Conservation (phyloP, 2,797 vertebrate species). For the Telmatherina bonti region DNA sequence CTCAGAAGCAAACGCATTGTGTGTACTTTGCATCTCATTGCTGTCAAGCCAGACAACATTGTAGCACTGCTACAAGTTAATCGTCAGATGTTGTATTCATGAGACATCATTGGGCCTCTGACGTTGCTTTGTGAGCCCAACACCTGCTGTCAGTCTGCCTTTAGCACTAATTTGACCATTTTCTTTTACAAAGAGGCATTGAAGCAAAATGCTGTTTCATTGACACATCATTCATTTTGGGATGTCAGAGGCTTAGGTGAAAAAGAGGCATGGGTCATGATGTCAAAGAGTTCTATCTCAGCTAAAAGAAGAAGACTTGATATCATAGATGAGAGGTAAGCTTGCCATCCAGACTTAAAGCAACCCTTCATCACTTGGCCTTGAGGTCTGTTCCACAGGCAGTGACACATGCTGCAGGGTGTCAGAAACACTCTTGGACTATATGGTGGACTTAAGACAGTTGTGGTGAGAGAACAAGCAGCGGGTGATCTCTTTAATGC, state of each 20-base stretch:
- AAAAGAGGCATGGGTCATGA: slow-evolving; percentile 49
- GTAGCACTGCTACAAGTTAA: background rate
- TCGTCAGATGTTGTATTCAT: slow-evolving; percentile 33
- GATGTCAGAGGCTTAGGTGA: slow-evolving; percentile 43
- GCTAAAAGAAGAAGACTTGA: slow-evolving; percentile 31
- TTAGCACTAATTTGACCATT: background rate
- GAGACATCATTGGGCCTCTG: slow-evolving; percentile 16
- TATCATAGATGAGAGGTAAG: slow-evolving; percentile 30
- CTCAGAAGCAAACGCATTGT: background rate
- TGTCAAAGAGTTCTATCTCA: slow-evolving; percentile 40
- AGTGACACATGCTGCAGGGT: slow-evolving; percentile 30
- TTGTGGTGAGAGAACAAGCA: slow-evolving; percentile 37
- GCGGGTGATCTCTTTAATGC: slow-evolving; percentile 23
- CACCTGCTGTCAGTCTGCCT: slow-evolving; percentile 27
- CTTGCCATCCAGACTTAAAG: slow-evolving; percentile 50
- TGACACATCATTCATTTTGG: slow-evolving; percentile 43
- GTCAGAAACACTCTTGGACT: slow-evolving; percentile 56
- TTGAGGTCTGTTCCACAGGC: slow-evolving; percentile 49
- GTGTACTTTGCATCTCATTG: background rate
- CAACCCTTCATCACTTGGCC: slow-evolving; percentile 58
- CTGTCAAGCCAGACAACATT: background rate
- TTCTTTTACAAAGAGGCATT: slow-evolving; percentile 21
- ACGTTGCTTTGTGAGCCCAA: slow-evolving; percentile 14
- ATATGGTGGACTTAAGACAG: slow-evolving; percentile 54
- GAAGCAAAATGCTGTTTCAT: slow-evolving; percentile 34